Evolutionary conservation across 2,797 vertebrate genomes (phyloP).

Genomic region (Balearica regulorum): DNA sequence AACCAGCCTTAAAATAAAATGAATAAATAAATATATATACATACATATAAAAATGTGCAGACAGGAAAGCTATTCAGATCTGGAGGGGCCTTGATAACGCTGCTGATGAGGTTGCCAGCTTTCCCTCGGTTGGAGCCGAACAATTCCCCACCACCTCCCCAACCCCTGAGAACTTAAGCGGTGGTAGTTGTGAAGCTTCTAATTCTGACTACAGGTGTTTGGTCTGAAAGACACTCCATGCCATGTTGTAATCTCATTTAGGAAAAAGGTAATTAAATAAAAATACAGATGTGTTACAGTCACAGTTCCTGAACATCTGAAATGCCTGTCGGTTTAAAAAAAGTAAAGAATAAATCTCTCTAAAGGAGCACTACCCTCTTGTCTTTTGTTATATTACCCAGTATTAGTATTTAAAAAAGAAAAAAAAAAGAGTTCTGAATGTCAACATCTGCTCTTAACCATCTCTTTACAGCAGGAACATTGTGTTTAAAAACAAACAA

Average conservation of each 20-base stretch:
- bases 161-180: not conserved
- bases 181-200: constrained; percentile 27
- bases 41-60: constrained; percentile 45
- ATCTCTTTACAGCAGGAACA: not conserved
- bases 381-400: constrained; percentile 23
- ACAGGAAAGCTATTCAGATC: constrained; percentile 73
- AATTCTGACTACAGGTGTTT: constrained; percentile 68
- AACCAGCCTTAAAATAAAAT: constrained; percentile 55
- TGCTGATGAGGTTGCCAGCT: constrained; percentile 67
- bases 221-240: constrained; percentile 58
- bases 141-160: constrained; percentile 25
- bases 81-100: constrained; percentile 69
- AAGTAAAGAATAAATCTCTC: not conserved
- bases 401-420: constrained; percentile 41
- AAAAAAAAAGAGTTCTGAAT: not conserved
- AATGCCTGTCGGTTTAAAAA: not conserved
- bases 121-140: constrained; percentile 4
- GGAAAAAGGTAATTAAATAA: constrained; percentile 74
- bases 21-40: constrained; percentile 46
- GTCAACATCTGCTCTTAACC: constrained; percentile 14
- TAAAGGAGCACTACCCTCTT: not conserved
- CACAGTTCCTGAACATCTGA: constrained; percentile 70
- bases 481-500: constrained; percentile 21
- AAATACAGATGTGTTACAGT: constrained; percentile 70
- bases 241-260: constrained; percentile 66